Evolutionary conservation across 1,140 invertebrate genomes (phyloP).

Genomic region (Drosophila bocki): DNA sequence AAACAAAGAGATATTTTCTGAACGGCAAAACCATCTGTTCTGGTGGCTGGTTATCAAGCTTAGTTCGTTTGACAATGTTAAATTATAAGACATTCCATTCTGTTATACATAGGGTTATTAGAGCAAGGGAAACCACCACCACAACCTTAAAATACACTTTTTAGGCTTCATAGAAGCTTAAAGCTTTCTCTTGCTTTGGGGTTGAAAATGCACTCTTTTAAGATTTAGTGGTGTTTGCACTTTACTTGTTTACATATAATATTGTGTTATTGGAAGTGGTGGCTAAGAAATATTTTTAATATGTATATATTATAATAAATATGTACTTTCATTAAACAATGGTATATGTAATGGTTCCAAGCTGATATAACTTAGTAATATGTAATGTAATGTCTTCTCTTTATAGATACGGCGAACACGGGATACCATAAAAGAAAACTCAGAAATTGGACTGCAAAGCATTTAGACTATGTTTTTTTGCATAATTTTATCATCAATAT

Average conservation of each 20-base stretch:
- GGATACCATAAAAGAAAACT: background rate
- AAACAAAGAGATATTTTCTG: too few species aligned
- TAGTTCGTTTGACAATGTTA: too few species aligned
- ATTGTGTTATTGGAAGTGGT: background rate
- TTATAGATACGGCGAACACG: conserved; percentile 13
- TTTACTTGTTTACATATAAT: conserved; percentile 13
- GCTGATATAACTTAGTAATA: background rate
- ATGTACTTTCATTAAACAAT: conserved; percentile 5
- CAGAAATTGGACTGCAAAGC: background rate
- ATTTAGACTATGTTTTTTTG: conserved; percentile 31
- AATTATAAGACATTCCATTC: background rate
- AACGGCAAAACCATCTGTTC: too few species aligned
- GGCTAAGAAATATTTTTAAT: background rate
- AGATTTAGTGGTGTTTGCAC: conserved; percentile 15
- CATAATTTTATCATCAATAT: conserved; percentile 50
- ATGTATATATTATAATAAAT: conserved; percentile 1
- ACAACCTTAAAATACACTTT: background rate
- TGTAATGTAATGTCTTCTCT: background rate
- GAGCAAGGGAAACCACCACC: background rate
- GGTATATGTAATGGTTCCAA: background rate
- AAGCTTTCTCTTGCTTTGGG: conserved; percentile 7
- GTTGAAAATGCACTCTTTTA: background rate
- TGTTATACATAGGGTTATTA: conserved; percentile 1
- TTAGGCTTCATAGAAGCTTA: conserved; percentile 10
- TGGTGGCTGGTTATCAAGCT: too few species aligned